Conservation (phyloP, 2,888 invertebrate species). For the Rhopalosiphum nymphaeae region DNA sequence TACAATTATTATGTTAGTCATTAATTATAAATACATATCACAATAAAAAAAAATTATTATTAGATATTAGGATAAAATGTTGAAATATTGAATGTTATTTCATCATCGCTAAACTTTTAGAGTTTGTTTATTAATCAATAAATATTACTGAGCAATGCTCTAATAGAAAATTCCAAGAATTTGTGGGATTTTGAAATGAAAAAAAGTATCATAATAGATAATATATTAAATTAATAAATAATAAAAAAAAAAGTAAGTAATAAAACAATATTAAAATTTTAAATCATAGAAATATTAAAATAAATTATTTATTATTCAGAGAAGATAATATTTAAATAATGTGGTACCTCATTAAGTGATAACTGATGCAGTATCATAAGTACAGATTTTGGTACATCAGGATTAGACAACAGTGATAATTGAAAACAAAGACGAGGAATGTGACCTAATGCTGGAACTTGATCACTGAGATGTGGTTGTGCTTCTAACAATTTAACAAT, state of each 20-base stretch:
- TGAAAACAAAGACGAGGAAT: constrained; percentile 84
- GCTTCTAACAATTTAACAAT: constrained; percentile 86
- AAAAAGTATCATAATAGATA: background rate
- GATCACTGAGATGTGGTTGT: constrained; percentile 89
- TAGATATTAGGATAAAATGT: background rate
- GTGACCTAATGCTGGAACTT: constrained; percentile 89
- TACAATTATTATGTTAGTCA: background rate
- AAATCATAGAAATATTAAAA: background rate
- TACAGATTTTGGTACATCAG: constrained; percentile 81
- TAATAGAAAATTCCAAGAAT: background rate
- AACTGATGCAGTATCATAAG: constrained; percentile 90
- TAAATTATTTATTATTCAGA: background rate
- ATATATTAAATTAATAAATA: background rate
- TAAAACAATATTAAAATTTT: background rate
- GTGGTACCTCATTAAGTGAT: constrained; percentile 81
- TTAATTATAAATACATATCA: background rate
- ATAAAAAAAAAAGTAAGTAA: background rate
- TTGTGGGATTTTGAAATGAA: background rate
- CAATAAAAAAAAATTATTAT: background rate
- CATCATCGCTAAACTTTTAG: background rate
- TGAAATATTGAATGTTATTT: background rate
- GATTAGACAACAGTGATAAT: constrained; percentile 76
- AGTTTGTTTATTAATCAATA: background rate
- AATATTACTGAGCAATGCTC: too few species aligned
- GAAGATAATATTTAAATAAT: constrained; percentile 21